Conservation (phyloP, 2,113 vertebrate genomes). For the Typhlomys cinereus region DNA sequence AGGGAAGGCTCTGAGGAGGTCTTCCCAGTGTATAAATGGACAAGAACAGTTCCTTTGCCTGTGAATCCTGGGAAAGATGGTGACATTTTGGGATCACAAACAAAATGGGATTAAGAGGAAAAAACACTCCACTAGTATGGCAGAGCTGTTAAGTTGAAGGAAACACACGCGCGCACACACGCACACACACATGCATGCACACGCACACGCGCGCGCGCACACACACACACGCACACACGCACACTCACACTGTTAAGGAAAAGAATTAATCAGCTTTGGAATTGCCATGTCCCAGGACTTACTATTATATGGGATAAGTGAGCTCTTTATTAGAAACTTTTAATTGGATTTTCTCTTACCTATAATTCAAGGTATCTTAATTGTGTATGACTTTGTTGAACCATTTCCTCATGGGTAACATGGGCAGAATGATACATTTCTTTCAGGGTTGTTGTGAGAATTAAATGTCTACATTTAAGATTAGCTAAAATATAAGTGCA, state of each 20-base stretch:
- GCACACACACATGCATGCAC: too few species aligned
- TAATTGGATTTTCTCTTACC: neutral
- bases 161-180: too few species aligned
- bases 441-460: neutral
- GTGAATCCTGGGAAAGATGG: neutral
- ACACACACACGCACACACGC: too few species aligned
- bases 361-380: neutral
- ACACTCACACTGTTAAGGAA: neutral
- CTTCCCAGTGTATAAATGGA: neutral
- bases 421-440: neutral
- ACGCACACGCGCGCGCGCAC: too few species aligned
- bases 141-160: neutral
- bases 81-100: neutral
- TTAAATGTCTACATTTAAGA: conserved; percentile 15
- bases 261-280: neutral
- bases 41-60: neutral
- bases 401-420: neutral
- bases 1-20: too few species aligned
- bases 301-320: neutral
- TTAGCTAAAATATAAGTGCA: conserved; percentile 16
- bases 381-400: neutral
- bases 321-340: conserved; percentile 32
- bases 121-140: neutral
- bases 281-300: neutral
- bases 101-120: neutral